Evolutionary conservation across 2,113 vertebrate species (phyloP), one percentile per base, ranked within the genome.

Genomic region (Pedetes capensis): DNA sequence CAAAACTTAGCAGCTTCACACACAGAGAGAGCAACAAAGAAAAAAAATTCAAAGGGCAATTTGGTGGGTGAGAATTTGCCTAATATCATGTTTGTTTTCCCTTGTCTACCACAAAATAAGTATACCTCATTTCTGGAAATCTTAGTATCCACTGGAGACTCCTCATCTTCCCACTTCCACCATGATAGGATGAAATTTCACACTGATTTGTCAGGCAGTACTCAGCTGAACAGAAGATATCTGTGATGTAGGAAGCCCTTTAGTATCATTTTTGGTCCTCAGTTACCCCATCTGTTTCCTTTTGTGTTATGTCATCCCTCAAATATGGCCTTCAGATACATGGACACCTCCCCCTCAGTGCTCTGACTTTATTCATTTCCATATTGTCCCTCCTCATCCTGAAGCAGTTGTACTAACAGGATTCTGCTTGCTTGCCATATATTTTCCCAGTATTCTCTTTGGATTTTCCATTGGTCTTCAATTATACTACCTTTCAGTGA

Each of bases 261-360:
- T 79, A 37, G 94, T 11, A 29, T 83, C 93, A 86, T 93, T 95
- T 64, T 25, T 49, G 44, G 12, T 20, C 9, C 13, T 71, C 22
- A 1, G 17, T 95, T 0, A 76, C 32, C 37, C 59, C 27, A 39
- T 13, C 14, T n/a, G 49, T 86, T 85, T 81, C 63, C 90, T 97
- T 98, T 96, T 57, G 47, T 76, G 84, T 53, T 89, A 68, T 27
- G 93, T 95, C 95, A 93, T 42, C 51, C 66, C 18, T 89, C 23
- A 92, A 95, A 93, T 76, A 55, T 82, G 91, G 25, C 14, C 93
- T 95, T 97, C 85, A 90, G 55, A 96, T 89, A 95, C 93, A 95
- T 90, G 96, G 94, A 95, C 71, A 37, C 61, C 55, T 23, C 6
- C 7, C 20, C 42, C 6, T 61, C 25, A 90, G 3, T 74, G 17